Evolutionary conservation across 2,888 invertebrate genomes (phyloP), one percentile per base, ranked within the genome.

Genomic region (Clepsis dumicolana): DNA sequence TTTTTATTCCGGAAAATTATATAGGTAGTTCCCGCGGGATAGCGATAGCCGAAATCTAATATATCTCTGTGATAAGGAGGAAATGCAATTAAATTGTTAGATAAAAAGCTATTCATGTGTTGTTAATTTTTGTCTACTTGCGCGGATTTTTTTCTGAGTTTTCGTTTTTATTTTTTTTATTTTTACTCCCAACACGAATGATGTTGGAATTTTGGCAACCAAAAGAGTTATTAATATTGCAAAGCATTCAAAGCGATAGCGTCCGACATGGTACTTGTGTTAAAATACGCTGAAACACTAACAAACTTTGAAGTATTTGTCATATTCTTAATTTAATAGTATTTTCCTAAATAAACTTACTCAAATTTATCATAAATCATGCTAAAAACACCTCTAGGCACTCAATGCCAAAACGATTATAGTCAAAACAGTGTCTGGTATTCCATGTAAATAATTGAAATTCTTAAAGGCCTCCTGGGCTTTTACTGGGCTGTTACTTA

Each of bases 171-270:
- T 1, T 27, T 41, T 63, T 35, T 16, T 57, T 61, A 54, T 59
- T 59, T 63, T 63, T 27, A 21, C 50, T 1, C 21, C 18, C 24
- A 66, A 44, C 18, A 32, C 24, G 53, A 44, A 44, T 14, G 29
- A 29, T 53, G 29, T 41, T 12, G 53, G 35, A 29, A 62, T 52
- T 38, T 63, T 57, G 67, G 52, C 67, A 57, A 14, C 41, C 21
- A 41, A 52, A 63, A 44, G 25, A 41, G 50, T 44, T 52, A 63
- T 67, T 63, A 57, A 63, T 52, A 63, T 52, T 63, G 57, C 57
- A 52, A 52, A 63, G 63, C 27, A 59, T 64, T 68, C 41, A 63
- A 68, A 4, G 32, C 50, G 59, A 63, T 64, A 59, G 5, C 24
- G 57, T 50, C 29, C 44, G 56, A 63, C 57, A 29, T 52, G 54